phyloP scores from a whole-genome alignment of 2,888 invertebrate species.

The Leucoptera coffeella region DNA sequence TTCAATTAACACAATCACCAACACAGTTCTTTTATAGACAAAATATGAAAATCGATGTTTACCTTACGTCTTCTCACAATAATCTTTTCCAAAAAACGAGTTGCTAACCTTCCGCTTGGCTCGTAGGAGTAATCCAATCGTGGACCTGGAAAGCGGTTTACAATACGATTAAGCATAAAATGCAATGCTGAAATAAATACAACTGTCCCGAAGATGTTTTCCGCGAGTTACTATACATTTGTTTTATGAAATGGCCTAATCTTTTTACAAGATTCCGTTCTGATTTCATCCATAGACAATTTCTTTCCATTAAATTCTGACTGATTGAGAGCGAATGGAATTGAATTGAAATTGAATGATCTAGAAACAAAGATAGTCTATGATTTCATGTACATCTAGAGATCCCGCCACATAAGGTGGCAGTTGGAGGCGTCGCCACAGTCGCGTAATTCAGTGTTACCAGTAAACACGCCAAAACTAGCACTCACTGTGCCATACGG shows the following conservation, averaged over 20 bases:
- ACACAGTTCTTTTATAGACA: conserved; percentile 30
- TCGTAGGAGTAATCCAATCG: conserved; percentile 41
- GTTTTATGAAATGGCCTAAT: conserved; percentile 57
- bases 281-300: conserved; percentile 50
- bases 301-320: too few species aligned
- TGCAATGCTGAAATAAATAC: conserved; percentile 54
- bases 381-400: too few species aligned
- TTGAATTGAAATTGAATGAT: too few species aligned
- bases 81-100: conserved; percentile 49
- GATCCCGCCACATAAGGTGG: too few species aligned
- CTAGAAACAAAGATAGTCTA: too few species aligned
- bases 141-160: conserved; percentile 40
- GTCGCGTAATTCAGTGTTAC: too few species aligned
- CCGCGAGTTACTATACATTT: conserved; percentile 56
- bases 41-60: conserved; percentile 53
- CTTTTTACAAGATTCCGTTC: conserved; percentile 54
- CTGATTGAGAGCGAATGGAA: too few species aligned
- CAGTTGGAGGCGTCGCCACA: too few species aligned
- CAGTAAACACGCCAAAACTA: too few species aligned
- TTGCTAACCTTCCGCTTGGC: conserved; percentile 47
- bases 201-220: conserved; percentile 52
- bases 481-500: too few species aligned
- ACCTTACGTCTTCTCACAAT: conserved; percentile 52
- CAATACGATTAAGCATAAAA: conserved; percentile 50
- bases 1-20: conserved; percentile 16